Evolutionary conservation across 2,888 invertebrate genomes (phyloP), one percentile per base, ranked within the genome.

Genomic region (Blastobasis lacticolella): DNA sequence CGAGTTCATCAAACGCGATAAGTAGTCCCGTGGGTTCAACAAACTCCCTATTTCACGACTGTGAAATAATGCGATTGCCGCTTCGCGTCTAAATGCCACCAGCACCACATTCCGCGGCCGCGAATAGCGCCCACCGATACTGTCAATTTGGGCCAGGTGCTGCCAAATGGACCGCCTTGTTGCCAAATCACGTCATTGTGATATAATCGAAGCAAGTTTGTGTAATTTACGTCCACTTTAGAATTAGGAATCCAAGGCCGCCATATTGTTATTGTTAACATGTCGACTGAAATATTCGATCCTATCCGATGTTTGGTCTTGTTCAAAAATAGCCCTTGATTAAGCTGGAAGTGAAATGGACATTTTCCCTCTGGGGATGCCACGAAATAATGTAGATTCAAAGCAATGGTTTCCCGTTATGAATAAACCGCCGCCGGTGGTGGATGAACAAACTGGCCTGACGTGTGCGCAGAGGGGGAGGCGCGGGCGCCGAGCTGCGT

Each of bases 1-100:
- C 76, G 78, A 78, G 84, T 83, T 81, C 85, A 80, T 82, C 80
- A 84, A 68, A 78, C 82, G 76, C 78, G 79, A 83, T 85, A 85
- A 86, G 78, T 78, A 74, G 79, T 80, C 82, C 81, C 78, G 72
- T 71, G 78, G 78, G 87, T 83, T 86, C 87, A 86, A 85, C 71
- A 82, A 85, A 85, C 87, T 80, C 66, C 69, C 74, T 64, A 76
- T 81, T 85, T 78, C 70, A 80, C 80, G 75, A 69, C 67, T 70
- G 49, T 47, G 48, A 81, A 82, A 77, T 78, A 73, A 72, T 73
- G 62, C 73, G 66, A 75, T 67, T 66, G 68, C 71, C 38, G 37
- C 23, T 37, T 37, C 66, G 68, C 68, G 69, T 68, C 72, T 69
- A 74, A 23, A 23, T n/a, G 42, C 9, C 5, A 42, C 77, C 76